phyloP scores from a whole-genome alignment of 2,888 invertebrate genomes.

The Melanotus villosus region DNA sequence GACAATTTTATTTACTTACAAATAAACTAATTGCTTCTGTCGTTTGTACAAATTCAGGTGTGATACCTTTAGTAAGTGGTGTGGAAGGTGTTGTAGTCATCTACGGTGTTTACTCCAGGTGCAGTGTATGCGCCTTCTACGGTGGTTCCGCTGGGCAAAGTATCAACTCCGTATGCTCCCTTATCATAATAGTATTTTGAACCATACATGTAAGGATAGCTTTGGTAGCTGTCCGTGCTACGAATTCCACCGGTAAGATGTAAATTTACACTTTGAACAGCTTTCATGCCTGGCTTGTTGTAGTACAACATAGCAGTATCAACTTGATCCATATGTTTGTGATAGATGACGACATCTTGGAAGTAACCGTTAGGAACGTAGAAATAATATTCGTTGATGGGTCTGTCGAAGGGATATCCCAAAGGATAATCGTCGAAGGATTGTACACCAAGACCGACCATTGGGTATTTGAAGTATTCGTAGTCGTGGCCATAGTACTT shows the following conservation, averaged over 20 bases:
- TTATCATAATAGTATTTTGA: no score
- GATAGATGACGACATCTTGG: slow-evolving; percentile 77
- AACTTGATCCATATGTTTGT: slow-evolving; percentile 61
- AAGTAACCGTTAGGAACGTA: slow-evolving; percentile 79
- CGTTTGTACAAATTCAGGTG: no score
- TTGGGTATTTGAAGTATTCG: slow-evolving; percentile 17
- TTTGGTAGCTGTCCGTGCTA: no score
- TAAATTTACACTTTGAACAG: not conserved
- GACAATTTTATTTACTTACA: no score
- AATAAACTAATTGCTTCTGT: no score
- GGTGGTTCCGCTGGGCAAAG: no score
- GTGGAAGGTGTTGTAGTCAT: no score
- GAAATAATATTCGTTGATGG: slow-evolving; percentile 73
- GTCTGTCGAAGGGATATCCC: slow-evolving; percentile 83
- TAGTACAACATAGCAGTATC: not conserved
- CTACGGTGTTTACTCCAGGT: no score
- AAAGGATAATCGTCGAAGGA: slow-evolving; percentile 73
- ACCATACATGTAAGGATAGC: no score
- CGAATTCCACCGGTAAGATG: not conserved
- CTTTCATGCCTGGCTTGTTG: not conserved
- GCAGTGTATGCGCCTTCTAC: no score
- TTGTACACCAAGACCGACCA: slow-evolving; percentile 47
- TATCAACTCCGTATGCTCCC: no score
- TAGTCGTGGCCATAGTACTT: slow-evolving; percentile 26
- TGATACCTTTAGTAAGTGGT: no score